These are phyloP conservation scores for Heterohyrax brucei DNA, from an alignment of 2,797 vertebrate species.

Conservation along the genomic window DNA sequence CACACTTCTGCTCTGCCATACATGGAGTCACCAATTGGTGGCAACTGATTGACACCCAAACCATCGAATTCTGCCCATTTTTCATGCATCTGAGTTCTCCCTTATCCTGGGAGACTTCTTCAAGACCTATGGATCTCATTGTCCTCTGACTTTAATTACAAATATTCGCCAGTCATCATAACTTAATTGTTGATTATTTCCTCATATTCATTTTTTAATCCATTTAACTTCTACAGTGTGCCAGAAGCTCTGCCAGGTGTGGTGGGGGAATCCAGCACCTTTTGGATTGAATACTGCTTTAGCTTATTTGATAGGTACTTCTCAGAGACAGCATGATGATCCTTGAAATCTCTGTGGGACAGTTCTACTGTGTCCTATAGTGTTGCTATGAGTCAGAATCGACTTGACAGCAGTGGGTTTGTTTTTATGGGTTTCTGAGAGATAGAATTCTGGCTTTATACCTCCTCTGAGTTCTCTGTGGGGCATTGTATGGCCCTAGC, in stretches of 20 bases:
- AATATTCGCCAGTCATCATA: background rate
- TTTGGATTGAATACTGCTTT: background rate
- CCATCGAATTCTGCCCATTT: background rate
- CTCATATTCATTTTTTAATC: background rate
- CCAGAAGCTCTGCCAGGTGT: background rate
- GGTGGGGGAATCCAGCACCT: background rate
- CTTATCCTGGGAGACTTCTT: background rate
- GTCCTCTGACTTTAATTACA: constrained; percentile 16
- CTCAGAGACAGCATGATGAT: background rate
- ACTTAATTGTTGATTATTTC: background rate
- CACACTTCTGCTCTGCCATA: background rate
- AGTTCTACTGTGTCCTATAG: too few species aligned
- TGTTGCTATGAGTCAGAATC: too few species aligned
- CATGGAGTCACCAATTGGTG: background rate
- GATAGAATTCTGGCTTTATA: background rate
- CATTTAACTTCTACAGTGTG: background rate
- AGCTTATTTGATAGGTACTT: background rate
- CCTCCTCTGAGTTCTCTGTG: background rate
- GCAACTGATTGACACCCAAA: background rate
- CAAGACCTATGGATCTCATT: background rate
- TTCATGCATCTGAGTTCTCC: background rate
- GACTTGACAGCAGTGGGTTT: too few species aligned
- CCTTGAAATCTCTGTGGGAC: too few species aligned
- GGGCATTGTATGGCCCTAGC: background rate
- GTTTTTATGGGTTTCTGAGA: background rate